Conservation (phyloP, 2,113 vertebrate species). For the Miniopterus natalensis region DNA sequence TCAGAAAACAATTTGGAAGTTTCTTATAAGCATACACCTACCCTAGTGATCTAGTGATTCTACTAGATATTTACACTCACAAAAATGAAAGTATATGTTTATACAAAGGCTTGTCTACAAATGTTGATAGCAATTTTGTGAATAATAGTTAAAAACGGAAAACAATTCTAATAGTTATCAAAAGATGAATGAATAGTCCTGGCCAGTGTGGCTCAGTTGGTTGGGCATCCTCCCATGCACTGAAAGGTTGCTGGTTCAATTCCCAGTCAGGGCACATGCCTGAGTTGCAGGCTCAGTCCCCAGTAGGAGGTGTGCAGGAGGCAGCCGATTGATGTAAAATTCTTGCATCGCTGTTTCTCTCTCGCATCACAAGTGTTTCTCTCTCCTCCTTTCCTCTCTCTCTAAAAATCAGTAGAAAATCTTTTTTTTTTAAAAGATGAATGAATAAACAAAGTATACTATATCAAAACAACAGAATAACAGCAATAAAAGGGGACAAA, state of each 20-base stretch:
- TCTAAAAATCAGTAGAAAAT: background rate
- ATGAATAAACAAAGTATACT: background rate
- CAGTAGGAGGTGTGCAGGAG: background rate
- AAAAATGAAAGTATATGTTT: background rate
- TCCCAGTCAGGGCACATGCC: background rate
- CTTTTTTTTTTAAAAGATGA: background rate
- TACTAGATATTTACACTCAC: background rate
- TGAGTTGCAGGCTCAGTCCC: background rate
- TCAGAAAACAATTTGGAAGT: slow-evolving; percentile 25
- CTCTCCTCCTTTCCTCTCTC: background rate
- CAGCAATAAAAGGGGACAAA: slow-evolving; percentile 2
- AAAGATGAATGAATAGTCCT: background rate
- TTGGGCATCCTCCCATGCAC: background rate
- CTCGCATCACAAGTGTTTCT: no score
- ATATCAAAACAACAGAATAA: background rate
- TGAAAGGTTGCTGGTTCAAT: background rate
- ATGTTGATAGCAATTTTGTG: background rate
- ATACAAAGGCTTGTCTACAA: background rate
- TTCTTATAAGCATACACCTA: background rate
- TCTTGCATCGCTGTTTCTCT: background rate
- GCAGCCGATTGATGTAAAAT: background rate
- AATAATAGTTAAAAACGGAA: background rate
- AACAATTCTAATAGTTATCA: slow-evolving; percentile 20
- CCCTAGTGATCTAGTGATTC: background rate
- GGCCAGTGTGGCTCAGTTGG: background rate